Evolutionary conservation across 2,888 invertebrate genomes (phyloP).

Genomic region (Rambutsinella grinnellia): DNA sequence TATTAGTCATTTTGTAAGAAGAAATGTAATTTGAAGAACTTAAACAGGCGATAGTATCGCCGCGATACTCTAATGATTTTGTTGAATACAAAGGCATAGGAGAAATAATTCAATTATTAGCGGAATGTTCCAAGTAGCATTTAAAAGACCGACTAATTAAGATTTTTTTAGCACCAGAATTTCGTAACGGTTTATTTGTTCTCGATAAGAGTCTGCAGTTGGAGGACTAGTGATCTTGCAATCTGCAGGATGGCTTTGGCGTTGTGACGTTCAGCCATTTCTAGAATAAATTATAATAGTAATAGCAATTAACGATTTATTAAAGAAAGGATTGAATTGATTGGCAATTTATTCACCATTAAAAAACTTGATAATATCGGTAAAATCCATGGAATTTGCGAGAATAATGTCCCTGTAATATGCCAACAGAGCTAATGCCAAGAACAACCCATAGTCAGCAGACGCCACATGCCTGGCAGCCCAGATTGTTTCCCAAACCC

Average conservation of each 20-base stretch:
- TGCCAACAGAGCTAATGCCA: constrained; percentile 91
- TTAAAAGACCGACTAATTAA: too few species aligned
- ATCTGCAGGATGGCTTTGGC: constrained; percentile 84
- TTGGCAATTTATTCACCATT: constrained; percentile 83
- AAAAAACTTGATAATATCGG: constrained; percentile 97
- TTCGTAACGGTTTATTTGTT: constrained; percentile 88
- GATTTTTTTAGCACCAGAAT: too few species aligned
- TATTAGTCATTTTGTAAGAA: too few species aligned
- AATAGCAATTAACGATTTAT: neutral
- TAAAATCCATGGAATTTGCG: constrained; percentile 97
- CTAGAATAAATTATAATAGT: constrained; percentile 71
- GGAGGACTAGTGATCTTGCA: constrained; percentile 87
- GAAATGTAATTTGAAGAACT: too few species aligned
- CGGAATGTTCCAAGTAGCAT: too few species aligned
- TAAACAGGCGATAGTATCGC: too few species aligned
- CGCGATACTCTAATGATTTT: too few species aligned
- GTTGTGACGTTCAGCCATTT: constrained; percentile 97
- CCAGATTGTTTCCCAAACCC: constrained; percentile 97
- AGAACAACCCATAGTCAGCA: constrained; percentile 90
- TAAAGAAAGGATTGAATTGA: neutral
- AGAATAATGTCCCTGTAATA: constrained; percentile 95
- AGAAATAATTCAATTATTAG: too few species aligned
- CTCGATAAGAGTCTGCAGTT: constrained; percentile 92
- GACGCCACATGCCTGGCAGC: constrained; percentile 90
- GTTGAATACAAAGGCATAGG: too few species aligned